Evolutionary conservation across 2,888 invertebrate species (phyloP).

Genomic region (Petrophora chlorosata): DNA sequence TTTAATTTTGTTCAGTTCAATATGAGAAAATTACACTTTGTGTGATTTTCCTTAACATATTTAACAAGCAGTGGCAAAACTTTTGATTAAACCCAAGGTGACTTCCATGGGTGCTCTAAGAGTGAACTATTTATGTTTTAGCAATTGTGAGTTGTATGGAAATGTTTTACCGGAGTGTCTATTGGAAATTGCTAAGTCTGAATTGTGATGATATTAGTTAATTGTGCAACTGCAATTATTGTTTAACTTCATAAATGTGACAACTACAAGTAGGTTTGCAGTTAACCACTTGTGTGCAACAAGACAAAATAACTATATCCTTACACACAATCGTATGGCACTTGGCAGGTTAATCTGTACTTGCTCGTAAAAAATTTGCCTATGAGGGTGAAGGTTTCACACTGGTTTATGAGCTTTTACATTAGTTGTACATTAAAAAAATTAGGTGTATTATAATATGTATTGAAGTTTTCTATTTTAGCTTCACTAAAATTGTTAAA

Average conservation of each 20-base stretch:
- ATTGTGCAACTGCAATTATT: too few relatives aligned
- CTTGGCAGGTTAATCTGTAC: background rate
- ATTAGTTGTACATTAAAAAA: conserved; percentile 14
- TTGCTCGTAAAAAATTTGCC: conserved; percentile 8
- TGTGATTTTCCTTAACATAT: conserved; percentile 6
- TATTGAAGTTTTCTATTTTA: conserved; percentile 6
- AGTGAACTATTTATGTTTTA: too few relatives aligned
- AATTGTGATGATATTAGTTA: too few relatives aligned
- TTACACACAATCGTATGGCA: too few relatives aligned
- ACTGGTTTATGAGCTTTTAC: conserved; percentile 20
- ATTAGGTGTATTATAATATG: conserved; percentile 14
- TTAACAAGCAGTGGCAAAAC: background rate
- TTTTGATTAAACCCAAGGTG: background rate
- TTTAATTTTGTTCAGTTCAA: conserved; percentile 8
- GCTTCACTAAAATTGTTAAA: conserved; percentile 17
- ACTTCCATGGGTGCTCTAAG: too few relatives aligned
- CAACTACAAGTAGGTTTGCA: too few relatives aligned
- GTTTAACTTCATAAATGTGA: too few relatives aligned
- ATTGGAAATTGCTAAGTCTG: too few relatives aligned
- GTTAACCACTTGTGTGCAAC: too few relatives aligned
- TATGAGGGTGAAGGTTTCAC: conserved; percentile 9
- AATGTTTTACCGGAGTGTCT: too few relatives aligned
- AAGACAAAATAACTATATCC: too few relatives aligned
- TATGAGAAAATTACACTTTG: conserved; percentile 6
- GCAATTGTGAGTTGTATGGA: too few relatives aligned